Evolutionary conservation across 2,888 invertebrate genomes (phyloP), one percentile per base, ranked within the genome.

Genomic region (Mesochorus sp.): DNA sequence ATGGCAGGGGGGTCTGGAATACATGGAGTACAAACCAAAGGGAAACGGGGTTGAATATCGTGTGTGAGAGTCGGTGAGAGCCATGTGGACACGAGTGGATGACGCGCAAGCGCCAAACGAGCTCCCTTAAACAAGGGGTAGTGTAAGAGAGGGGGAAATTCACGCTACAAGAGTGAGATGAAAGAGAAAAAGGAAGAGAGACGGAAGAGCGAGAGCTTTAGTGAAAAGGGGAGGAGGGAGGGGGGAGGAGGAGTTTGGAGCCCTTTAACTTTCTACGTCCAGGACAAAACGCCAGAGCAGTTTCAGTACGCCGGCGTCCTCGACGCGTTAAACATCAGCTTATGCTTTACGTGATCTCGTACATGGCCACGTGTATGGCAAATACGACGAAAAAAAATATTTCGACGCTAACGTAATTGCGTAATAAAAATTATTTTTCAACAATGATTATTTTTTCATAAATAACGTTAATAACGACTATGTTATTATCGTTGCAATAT

Each of bases 231-330:
- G 74, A 53, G 44, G 49, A 21, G 6, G 53, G n/a, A 8, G 57
- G 53, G 37, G 28, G 44, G 34, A 39, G 57, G 19, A 34, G 34
- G 37, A 55, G 74, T 74, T n/a, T 74, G 70, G 67, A 75, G 80
- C 70, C 79, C 79, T 80, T 82, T 81, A 71, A 81, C 72, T 80
- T 49, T 64, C 61, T 28, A 57, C 37, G 71, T 49, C 39, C 28
- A 12, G 39, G 28, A 39, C 51, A 24, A 57, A 70, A 47, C 68
- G 68, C 49, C 59, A 17, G 26, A 37, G 8, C 14, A 34, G n/a
- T 44, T 74, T 80, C 80, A 83, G 82, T 83, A 80, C 79, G 79
- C 81, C 82, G 80, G 81, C 80, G 79, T 83, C 80, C 79, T 75
- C 80, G 80, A 80, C 79, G 81, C 81, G 81, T 81, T 77, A 80